These are phyloP conservation scores for Julus scanicus DNA, from an alignment of 2,888 invertebrate genomes.

Conservation along the genomic window DNA sequence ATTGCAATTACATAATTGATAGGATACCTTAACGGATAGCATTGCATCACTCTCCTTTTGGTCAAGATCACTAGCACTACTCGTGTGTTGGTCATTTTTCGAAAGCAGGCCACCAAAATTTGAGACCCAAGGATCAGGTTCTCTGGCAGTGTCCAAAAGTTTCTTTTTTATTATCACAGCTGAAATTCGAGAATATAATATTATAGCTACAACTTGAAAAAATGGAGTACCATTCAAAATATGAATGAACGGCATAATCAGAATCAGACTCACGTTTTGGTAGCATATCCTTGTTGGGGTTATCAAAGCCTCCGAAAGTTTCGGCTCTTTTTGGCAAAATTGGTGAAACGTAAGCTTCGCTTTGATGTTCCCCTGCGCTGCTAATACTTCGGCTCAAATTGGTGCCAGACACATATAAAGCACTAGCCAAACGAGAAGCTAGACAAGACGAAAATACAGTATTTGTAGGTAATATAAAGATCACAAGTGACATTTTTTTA, in stretches of 20 bases:
- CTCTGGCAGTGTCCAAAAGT: conserved; percentile 35
- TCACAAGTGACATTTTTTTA: too few species aligned
- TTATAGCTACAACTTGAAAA: neutral
- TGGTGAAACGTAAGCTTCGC: conserved; percentile 84
- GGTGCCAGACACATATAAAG: conserved; percentile 70
- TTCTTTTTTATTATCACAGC: conserved; percentile 56
- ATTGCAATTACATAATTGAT: neutral
- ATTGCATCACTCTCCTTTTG: conserved; percentile 53
- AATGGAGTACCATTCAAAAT: neutral
- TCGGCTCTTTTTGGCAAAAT: conserved; percentile 92
- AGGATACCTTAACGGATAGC: conserved; percentile 55
- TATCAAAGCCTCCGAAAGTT: conserved; percentile 95
- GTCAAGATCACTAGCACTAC: conserved; percentile 56
- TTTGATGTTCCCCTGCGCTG: conserved; percentile 92
- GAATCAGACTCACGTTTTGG: conserved; percentile 53
- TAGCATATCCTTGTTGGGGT: conserved; percentile 62
- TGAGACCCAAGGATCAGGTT: conserved; percentile 52
- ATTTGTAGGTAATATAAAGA: too few species aligned
- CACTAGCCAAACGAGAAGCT: conserved; percentile 65
- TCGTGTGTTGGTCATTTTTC: conserved; percentile 54
- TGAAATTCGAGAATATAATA: conserved; percentile 16
- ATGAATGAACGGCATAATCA: neutral
- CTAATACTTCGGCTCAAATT: conserved; percentile 90
- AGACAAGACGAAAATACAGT: conserved; percentile 5
- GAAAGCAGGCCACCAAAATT: conserved; percentile 51